Evolutionary conservation across 2,113 vertebrate genomes (phyloP), one percentile per base, ranked within the genome.

Genomic region (Castor canadensis): DNA sequence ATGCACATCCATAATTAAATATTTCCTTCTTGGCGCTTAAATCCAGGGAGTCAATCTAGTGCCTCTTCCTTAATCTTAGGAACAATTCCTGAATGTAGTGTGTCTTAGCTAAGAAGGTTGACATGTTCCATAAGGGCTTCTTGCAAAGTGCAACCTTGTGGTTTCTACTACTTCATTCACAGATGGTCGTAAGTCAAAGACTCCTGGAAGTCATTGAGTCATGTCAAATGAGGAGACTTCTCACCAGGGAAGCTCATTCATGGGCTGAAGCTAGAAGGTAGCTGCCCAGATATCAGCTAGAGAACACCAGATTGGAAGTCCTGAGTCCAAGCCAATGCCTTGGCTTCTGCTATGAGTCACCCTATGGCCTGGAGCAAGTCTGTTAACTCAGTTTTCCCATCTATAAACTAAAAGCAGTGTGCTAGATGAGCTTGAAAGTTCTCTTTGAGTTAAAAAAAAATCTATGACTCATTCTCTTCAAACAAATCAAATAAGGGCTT

Each of bases 401-500:
- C 95, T 95, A 95, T 95, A 87, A 96, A 87, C 96, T 79, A 93
- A 93, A 96, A 73, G 85, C 85, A 83, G 86, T 89, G 86, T 93
- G 73, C 71, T 93, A 60, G 94, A 87, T 93, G 75, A 86, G 94
- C 91, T 95, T 85, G 73, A 96, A 96, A 97, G 94, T 92, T 85
- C 69, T 96, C 90, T 95, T 95, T 87, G 69, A 93, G 91, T 93
- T 96, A 67, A 94, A 87, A 81, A 95, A 94, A 96, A 96, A 93
- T 91, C 95, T 79, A 91, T 97, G 96, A 97, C 89, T 97, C 94
- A 93, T 97, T 98, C 83, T 89, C 94, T 93, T 96, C 94, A 96
- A 96, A 95, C 90, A 97, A 98, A 97, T 98, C 95, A 98, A 97
- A 96, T 97, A 96, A 95, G 82, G 47, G 69, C 96, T 97, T 97